phyloP scores from a whole-genome alignment of 2,797 vertebrate species.

The Gallinago solitaria region DNA sequence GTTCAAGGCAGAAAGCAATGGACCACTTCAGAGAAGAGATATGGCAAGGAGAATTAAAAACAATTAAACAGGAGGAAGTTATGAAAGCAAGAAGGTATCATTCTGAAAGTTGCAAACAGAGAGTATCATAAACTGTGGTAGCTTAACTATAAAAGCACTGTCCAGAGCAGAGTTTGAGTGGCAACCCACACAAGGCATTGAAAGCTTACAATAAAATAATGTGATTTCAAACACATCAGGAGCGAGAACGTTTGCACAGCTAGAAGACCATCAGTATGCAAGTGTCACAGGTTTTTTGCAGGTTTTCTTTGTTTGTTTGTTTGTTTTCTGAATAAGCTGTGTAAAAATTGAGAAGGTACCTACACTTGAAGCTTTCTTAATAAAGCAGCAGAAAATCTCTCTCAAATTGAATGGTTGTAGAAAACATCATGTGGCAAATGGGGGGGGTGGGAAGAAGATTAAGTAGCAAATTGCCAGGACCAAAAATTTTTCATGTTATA shows the following conservation, averaged over 20 bases:
- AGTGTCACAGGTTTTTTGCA: not conserved
- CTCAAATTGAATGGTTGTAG: not conserved
- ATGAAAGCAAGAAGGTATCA: not conserved
- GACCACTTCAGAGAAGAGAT: not conserved
- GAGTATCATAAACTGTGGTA: not conserved
- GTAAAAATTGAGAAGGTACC: not conserved
- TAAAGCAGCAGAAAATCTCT: not conserved
- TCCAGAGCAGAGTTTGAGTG: not conserved
- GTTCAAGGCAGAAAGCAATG: not conserved
- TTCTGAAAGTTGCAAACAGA: not conserved
- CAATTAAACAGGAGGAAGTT: not conserved
- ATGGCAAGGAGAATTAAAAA: not conserved
- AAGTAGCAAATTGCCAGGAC: not conserved
- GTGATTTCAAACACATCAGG: not conserved
- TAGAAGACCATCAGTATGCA: not conserved
- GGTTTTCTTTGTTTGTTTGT: not conserved
- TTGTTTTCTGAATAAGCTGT: not conserved
- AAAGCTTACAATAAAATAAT: not conserved
- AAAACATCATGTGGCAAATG: not conserved
- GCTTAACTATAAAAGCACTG: not conserved
- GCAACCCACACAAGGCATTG: not conserved
- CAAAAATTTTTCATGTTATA: not conserved
- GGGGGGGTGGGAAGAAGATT: too few species aligned
- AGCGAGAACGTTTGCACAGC: not conserved
- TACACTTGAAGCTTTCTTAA: not conserved